Percentiles rank a stretch among this genome's conserved stretches.
Evolutionary conservation across 1,140 invertebrate species (phyloP).

Genomic region (Sogatella furcifera): DNA sequence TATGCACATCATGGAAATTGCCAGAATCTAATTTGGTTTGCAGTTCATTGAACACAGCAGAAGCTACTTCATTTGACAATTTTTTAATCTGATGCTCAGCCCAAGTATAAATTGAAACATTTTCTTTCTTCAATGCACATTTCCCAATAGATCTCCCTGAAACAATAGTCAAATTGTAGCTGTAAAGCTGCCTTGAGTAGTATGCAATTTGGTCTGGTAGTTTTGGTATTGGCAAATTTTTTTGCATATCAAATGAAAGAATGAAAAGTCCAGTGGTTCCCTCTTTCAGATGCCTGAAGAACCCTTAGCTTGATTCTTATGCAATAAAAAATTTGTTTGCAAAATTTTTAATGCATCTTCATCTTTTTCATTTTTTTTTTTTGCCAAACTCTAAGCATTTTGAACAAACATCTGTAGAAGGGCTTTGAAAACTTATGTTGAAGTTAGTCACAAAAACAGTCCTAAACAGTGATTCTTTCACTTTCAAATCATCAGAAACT

Average conservation of each 20-base stretch:
- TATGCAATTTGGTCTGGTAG: not conserved
- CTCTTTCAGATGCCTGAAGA: not conserved
- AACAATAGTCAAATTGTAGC: not conserved
- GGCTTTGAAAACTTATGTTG: not conserved
- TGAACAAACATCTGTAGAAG: not conserved
- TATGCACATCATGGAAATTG: not conserved
- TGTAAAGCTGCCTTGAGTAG: not conserved
- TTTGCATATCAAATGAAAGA: not conserved
- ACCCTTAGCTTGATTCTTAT: not conserved
- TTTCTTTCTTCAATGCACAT: too few relatives aligned
- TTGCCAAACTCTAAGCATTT: not conserved
- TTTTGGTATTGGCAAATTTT: too few relatives aligned
- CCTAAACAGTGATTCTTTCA: not conserved
- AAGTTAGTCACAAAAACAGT: not conserved
- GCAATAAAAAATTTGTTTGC: not conserved
- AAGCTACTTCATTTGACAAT: too few relatives aligned
- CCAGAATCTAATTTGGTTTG: slow-evolving; percentile 19
- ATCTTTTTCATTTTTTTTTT: not conserved
- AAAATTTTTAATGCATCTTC: not conserved
- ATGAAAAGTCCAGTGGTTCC: not conserved
- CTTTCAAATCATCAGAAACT: not conserved
- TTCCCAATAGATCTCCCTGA: too few relatives aligned
- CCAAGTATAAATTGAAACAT: too few relatives aligned
- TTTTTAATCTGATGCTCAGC: too few relatives aligned
- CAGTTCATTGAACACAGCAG: too few relatives aligned